Evolutionary conservation across 2,888 invertebrate genomes (phyloP).

Genomic region (Galeruca laticollis): DNA sequence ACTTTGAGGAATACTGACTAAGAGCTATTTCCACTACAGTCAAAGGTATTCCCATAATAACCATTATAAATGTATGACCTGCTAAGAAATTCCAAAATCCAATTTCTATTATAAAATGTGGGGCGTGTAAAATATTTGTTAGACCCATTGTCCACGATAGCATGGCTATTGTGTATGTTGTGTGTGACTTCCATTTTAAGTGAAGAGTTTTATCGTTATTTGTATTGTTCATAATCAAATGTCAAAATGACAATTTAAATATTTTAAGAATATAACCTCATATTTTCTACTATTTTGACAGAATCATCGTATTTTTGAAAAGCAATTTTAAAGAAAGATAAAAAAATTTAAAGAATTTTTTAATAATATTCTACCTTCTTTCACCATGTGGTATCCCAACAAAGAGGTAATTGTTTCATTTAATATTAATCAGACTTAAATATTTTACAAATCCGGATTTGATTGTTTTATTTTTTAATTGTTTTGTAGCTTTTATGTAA

Average conservation of each 20-base stretch:
- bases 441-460: no score
- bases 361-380: no score
- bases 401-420: no score
- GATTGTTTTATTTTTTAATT: no score
- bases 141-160: constrained; percentile 41
- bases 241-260: background rate
- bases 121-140: constrained; percentile 29
- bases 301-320: no score
- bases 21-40: constrained; percentile 37
- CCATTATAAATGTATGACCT: constrained; percentile 29
- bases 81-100: constrained; percentile 29
- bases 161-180: constrained; percentile 31
- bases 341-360: no score
- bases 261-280: background rate
- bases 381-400: no score
- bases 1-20: constrained; percentile 39
- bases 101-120: constrained; percentile 29
- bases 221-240: background rate
- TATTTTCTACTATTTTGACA: no score
- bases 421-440: no score
- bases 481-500: no score
- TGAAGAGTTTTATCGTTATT: background rate
- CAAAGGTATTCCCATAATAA: constrained; percentile 39
- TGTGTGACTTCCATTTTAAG: constrained; percentile 31
- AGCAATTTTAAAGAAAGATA: no score